Percentiles rank a stretch among this genome's conserved stretches.
Conservation (phyloP, 2,113 vertebrate species). For the Oncorhynchus clarkii region DNA sequence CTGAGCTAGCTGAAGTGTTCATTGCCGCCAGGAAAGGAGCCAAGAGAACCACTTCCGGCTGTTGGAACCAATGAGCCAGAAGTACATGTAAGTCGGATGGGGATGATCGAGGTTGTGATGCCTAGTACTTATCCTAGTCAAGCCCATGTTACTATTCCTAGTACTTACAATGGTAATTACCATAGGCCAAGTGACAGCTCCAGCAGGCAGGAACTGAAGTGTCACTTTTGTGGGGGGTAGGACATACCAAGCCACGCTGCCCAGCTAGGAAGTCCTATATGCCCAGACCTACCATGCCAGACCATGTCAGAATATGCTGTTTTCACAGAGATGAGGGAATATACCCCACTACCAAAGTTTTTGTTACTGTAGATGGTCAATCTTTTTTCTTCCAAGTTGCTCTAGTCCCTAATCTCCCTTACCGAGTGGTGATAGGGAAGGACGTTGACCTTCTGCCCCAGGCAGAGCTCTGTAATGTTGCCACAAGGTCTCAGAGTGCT, state of each 20-base stretch:
- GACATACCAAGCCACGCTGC: not conserved
- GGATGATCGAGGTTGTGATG: not conserved
- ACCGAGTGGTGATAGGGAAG: not conserved
- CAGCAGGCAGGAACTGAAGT: not conserved
- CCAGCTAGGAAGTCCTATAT: not conserved
- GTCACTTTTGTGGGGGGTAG: not conserved
- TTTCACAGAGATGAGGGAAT: not conserved
- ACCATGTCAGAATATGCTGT: not conserved
- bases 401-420: not conserved
- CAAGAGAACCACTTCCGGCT: not conserved
- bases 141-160: not conserved
- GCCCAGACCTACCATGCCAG: not conserved
- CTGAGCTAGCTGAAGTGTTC: slow-evolving; percentile 4
- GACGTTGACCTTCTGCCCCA: slow-evolving; percentile 2
- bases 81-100: slow-evolving; percentile 4
- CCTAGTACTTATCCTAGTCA: not conserved
- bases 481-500: not conserved
- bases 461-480: not conserved
- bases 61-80: not conserved
- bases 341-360: not conserved
- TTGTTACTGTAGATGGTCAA: not conserved
- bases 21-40: slow-evolving; percentile 8
- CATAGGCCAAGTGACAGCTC: not conserved
- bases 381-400: not conserved
- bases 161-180: not conserved